Evolutionary conservation across 2,888 invertebrate species (phyloP).

Genomic region (Trilocha varians): DNA sequence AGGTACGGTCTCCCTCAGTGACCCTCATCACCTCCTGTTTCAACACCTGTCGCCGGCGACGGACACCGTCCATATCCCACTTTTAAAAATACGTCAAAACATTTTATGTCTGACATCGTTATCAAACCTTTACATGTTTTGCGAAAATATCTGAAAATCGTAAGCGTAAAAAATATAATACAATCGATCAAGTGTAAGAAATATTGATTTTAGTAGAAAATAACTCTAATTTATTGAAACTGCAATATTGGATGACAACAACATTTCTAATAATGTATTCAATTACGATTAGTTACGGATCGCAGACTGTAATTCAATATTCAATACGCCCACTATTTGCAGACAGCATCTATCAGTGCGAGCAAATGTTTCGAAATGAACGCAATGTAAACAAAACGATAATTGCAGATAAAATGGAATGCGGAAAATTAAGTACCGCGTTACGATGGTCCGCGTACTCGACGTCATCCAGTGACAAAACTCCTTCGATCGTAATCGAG

Average conservation of each 20-base stretch:
- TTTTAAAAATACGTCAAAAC: conserved; percentile 40
- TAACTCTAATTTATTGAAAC: no score
- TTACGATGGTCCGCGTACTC: conserved; percentile 45
- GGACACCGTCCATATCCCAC: conserved; percentile 23
- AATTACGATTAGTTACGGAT: conserved; percentile 12
- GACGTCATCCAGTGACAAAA: conserved; percentile 26
- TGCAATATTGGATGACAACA: no score
- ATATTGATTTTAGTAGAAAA: no score
- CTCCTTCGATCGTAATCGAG: conserved; percentile 31
- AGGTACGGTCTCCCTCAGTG: conserved; percentile 19
- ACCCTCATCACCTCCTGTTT: conserved; percentile 41
- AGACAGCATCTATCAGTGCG: conserved; percentile 23
- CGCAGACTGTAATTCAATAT: conserved; percentile 48
- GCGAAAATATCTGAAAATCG: no score
- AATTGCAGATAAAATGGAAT: conserved; percentile 42
- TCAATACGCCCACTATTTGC: conserved; percentile 46
- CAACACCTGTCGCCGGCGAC: conserved; percentile 34
- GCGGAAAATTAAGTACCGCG: conserved; percentile 39
- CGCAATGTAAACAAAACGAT: not conserved
- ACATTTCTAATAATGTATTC: not conserved
- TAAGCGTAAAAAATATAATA: conserved; percentile 1
- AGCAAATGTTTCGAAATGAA: not conserved
- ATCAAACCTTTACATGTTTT: no score
- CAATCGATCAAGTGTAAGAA: no score
- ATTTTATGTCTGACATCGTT: conserved; percentile 14